Base-by-base conservation (phyloP, 64 coral and sea anemone genomes). In the Dendrophyllia cribrosa region DNA sequence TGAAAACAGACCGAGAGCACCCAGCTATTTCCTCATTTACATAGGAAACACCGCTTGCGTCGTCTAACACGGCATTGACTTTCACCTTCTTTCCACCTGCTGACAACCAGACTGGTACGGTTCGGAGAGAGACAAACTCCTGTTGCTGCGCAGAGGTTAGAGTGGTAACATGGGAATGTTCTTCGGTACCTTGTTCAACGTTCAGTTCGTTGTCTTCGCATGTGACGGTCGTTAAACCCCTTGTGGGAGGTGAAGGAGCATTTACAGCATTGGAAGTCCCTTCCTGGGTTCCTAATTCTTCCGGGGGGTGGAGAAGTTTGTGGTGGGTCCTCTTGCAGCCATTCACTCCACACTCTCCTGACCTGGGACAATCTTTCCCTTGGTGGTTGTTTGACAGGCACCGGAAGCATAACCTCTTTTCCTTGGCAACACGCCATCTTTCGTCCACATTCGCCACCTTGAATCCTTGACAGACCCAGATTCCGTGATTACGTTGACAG, bases 301-400 rank as follows among this genome's bases (percentile, higher is more conserved):
- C 46, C 58, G 4, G 6, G 21, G 15, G 17, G 74, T 64, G n/a
- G n/a, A 87, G 73, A 43, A 93, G 74, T 26, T 26, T 21, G 26
- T 93, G 73, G 50, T 93, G 91, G 13, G 58, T 70, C 4, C 51
- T 51, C 70, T 87, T 49, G 14, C 91, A 93, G 23, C 82, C 91
- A 93, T 78, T 53, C 7, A 87, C 46, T 25, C 55, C 83, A 66
- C 64, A 93, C 4, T 22, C 16, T 58, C 84, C 7, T 12, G 79
- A 61, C 68, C 59, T 59, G 3, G 24, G 51, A 48, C 87, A 76
- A 17, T 44, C 13, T 16, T 74, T 77, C 4, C 91, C 91, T 16
- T 56, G 15, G 50, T 93, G 83, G 10, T 72, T 84, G 52, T 4
- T 70, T 12, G 81, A 70, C n/a, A 93, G 55, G 59, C 91, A 93